These are phyloP conservation scores for Enteromius viviparus DNA, from an alignment of 2,797 vertebrate genomes.

Conservation along the genomic window DNA sequence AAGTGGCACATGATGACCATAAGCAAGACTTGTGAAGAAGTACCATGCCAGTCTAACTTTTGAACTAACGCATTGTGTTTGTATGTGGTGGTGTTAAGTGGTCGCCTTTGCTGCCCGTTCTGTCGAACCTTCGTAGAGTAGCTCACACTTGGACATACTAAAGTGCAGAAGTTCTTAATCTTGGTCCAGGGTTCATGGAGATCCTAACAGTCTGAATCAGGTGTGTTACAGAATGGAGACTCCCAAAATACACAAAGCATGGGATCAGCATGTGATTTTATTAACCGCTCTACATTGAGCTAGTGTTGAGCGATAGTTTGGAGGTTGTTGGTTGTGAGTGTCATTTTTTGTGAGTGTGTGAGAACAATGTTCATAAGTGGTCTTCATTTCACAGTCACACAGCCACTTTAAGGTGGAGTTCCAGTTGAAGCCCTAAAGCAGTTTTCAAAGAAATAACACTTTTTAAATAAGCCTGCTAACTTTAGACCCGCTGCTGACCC, in stretches of 20 bases:
- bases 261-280: not conserved
- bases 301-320: not conserved
- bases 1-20: slow-evolving; percentile 12
- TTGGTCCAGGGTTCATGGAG: not conserved
- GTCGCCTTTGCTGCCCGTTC: not conserved
- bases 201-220: not conserved
- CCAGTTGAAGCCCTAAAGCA: not conserved
- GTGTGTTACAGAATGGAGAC: not conserved
- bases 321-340: not conserved
- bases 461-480: slow-evolving; percentile 27
- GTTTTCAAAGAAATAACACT: not conserved
- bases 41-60: not conserved
- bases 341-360: not conserved
- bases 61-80: not conserved
- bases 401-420: slow-evolving; percentile 9
- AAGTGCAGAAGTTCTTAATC: not conserved
- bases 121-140: not conserved
- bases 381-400: not conserved
- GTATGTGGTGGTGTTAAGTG: not conserved
- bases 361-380: not conserved
- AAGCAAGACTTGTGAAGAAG: not conserved
- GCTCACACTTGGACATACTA: not conserved
- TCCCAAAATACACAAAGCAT: not conserved
- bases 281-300: not conserved
- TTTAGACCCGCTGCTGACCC: not conserved